Evolutionary conservation across 2,797 vertebrate species (phyloP).

Genomic region (Phoeniculus purpureus): DNA sequence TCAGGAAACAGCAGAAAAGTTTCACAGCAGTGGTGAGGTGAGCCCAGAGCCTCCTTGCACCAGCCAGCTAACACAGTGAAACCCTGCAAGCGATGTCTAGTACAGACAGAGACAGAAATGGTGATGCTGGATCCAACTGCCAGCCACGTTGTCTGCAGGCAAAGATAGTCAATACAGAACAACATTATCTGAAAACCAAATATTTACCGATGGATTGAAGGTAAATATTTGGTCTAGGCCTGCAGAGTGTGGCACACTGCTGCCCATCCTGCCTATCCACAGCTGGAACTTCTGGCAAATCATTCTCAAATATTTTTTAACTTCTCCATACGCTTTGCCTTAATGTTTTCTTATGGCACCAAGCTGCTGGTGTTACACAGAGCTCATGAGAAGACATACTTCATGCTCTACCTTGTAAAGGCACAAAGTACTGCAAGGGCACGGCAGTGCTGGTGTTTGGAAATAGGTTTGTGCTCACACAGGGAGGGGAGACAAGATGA

Average conservation of each 20-base stretch:
- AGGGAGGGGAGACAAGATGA: neutral
- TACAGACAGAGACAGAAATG: neutral
- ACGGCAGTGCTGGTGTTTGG: neutral
- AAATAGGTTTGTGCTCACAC: rapidly evolving
- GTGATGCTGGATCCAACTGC: neutral
- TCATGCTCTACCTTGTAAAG: neutral
- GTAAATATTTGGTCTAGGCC: neutral
- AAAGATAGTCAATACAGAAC: neutral
- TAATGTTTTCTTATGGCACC: neutral
- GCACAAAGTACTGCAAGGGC: neutral
- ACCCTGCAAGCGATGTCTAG: neutral
- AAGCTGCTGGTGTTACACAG: neutral
- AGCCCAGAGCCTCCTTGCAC: neutral
- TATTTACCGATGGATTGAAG: neutral
- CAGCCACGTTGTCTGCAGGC: neutral
- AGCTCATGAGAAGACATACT: neutral
- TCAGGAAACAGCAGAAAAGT: neutral
- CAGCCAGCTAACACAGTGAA: neutral
- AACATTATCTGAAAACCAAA: neutral
- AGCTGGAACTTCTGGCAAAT: neutral
- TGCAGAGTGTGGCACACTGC: neutral
- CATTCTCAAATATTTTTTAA: neutral
- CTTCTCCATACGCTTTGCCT: neutral
- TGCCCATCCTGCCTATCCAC: neutral
- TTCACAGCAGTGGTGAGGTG: neutral